A percentile compares a stretch with the other conserved stretches of the same genome.
phyloP scores from a whole-genome alignment of 2,888 invertebrate genomes.

The Congeria kusceri region DNA sequence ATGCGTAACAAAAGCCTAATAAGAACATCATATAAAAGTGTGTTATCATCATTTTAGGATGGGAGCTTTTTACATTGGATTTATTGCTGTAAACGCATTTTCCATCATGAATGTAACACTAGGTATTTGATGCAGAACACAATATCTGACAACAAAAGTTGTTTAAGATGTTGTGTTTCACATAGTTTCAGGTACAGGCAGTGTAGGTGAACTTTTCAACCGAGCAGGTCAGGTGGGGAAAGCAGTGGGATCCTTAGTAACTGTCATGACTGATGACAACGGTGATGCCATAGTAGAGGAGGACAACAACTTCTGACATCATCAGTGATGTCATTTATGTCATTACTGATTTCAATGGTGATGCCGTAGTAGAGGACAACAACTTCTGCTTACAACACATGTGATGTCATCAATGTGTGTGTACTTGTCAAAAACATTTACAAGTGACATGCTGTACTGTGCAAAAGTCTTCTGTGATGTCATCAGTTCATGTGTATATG shows the following conservation, averaged over 20 bases:
- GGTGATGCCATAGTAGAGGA: constrained; percentile 78
- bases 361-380: background rate
- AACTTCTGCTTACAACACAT: background rate
- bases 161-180: background rate
- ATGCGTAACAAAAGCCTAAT: no score
- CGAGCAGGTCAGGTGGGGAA: constrained; percentile 95
- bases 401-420: background rate
- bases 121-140: no score
- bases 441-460: no score
- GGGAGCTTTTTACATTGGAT: no score
- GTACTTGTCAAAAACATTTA: background rate
- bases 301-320: constrained; percentile 43
- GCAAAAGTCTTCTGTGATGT: constrained; percentile 4
- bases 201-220: constrained; percentile 91
- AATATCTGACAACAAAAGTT: no score
- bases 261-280: constrained; percentile 94
- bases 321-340: background rate
- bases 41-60: no score
- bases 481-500: background rate
- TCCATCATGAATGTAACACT: no score
- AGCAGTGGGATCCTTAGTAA: constrained; percentile 95
- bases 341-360: background rate
- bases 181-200: constrained; percentile 85
- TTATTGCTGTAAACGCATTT: no score
- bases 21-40: no score